Percentiles rank a stretch among this genome's conserved stretches.
Evolutionary conservation across 2,888 invertebrate genomes (phyloP).

Genomic region (Halictus quadricinctus): DNA sequence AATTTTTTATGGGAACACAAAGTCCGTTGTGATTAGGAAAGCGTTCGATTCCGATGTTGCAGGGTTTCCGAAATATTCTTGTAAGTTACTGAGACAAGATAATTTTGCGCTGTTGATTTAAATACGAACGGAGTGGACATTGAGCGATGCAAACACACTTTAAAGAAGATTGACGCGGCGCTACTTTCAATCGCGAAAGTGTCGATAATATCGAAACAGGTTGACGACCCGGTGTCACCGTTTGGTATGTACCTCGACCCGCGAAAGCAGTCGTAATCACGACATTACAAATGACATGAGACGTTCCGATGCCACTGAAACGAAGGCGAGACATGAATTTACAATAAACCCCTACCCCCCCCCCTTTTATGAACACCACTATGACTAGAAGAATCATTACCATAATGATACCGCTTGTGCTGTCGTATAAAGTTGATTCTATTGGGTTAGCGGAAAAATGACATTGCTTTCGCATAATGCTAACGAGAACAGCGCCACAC

Average conservation of each 20-base stretch:
- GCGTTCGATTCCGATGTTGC: not conserved
- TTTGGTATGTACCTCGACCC: not conserved
- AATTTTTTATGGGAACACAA: too few relatives aligned
- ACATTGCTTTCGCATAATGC: not conserved
- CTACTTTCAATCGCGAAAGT: not conserved
- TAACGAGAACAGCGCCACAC: not conserved
- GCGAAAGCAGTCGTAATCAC: constrained; percentile 6
- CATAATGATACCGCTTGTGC: not conserved
- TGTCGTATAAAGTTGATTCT: not conserved
- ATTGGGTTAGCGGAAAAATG: not conserved
- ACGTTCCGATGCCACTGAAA: not conserved
- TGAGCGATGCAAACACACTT: not conserved
- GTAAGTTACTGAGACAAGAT: not conserved
- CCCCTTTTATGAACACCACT: not conserved
- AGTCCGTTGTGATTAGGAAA: not conserved
- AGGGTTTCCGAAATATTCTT: not conserved
- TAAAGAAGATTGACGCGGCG: not conserved
- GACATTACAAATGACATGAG: not conserved
- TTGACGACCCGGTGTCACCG: not conserved
- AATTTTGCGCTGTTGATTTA: not conserved
- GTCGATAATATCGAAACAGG: constrained; percentile 9
- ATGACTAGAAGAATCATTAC: not conserved
- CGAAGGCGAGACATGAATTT: constrained; percentile 1
- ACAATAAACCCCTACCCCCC: not conserved
- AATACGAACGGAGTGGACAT: not conserved